Conservation (phyloP, 2,797 vertebrate genomes). For the Pelochelys cantorii region DNA sequence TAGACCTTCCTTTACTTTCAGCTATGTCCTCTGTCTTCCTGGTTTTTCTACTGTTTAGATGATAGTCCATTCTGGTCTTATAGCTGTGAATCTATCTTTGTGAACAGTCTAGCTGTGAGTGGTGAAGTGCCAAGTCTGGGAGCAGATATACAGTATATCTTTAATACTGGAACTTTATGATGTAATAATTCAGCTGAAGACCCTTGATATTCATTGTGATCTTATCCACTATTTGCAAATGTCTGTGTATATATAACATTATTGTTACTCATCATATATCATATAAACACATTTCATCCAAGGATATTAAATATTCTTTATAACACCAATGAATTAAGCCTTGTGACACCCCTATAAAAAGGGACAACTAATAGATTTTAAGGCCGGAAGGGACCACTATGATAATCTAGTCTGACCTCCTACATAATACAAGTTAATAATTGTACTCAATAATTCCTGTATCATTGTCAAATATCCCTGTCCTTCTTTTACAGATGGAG, state of each 20-base stretch:
- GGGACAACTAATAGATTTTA: neutral
- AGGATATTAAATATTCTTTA: neutral
- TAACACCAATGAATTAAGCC: neutral
- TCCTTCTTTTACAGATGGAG: neutral
- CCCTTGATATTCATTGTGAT: neutral
- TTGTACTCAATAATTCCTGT: neutral
- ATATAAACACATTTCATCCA: neutral
- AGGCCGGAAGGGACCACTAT: neutral
- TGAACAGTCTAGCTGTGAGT: neutral
- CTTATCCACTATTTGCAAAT: neutral
- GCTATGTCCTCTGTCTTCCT: neutral
- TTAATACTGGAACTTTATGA: neutral
- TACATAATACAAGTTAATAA: neutral
- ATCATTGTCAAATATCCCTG: too few relatives aligned
- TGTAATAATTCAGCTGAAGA: neutral
- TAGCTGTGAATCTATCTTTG: neutral
- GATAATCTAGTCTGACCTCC: neutral
- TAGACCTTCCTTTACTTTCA: neutral
- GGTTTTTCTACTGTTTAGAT: neutral
- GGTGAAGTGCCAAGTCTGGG: neutral
- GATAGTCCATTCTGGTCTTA: fast-evolving
- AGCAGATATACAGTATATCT: neutral
- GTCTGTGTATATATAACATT: neutral
- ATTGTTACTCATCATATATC: neutral
- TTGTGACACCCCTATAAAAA: neutral